Evolutionary conservation across 2,797 vertebrate species (phyloP).

Genomic region (Tympanoctomys barrerae): DNA sequence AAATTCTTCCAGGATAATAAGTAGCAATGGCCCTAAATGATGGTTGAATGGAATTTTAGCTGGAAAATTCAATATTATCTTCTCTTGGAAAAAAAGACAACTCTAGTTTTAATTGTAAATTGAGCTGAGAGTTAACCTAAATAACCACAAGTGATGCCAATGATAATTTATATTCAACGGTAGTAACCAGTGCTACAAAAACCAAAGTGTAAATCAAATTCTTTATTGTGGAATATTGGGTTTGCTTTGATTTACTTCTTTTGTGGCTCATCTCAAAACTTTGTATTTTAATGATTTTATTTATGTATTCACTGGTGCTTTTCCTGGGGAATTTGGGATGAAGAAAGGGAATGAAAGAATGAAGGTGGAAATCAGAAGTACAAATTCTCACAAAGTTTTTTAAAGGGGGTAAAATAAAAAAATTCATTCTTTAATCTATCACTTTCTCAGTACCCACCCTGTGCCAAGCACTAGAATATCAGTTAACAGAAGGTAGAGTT

Average conservation of each 20-base stretch:
- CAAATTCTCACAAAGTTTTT: neutral
- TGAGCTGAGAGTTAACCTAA: neutral
- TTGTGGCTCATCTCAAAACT: constrained; percentile 9
- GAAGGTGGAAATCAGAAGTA: constrained; percentile 18
- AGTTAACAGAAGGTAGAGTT: neutral
- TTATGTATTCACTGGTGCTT: neutral
- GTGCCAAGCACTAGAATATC: neutral
- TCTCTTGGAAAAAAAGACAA: neutral
- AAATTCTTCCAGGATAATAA: neutral
- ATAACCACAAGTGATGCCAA: constrained; percentile 27
- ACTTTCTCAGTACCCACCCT: neutral
- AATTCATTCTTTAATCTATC: neutral
- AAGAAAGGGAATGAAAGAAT: neutral
- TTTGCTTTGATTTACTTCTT: constrained; percentile 27
- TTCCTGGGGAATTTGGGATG: neutral
- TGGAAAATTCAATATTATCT: neutral
- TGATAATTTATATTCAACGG: neutral
- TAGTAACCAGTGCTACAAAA: neutral
- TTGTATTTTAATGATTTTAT: constrained; percentile 14
- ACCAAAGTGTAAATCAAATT: neutral
- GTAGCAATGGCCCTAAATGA: neutral
- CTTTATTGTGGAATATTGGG: neutral
- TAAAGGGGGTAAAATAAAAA: neutral
- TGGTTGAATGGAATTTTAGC: neutral
- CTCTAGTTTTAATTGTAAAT: constrained; percentile 17